These are phyloP conservation scores for Castor canadensis DNA, from an alignment of 2,113 vertebrate species.

Conservation along the genomic window DNA sequence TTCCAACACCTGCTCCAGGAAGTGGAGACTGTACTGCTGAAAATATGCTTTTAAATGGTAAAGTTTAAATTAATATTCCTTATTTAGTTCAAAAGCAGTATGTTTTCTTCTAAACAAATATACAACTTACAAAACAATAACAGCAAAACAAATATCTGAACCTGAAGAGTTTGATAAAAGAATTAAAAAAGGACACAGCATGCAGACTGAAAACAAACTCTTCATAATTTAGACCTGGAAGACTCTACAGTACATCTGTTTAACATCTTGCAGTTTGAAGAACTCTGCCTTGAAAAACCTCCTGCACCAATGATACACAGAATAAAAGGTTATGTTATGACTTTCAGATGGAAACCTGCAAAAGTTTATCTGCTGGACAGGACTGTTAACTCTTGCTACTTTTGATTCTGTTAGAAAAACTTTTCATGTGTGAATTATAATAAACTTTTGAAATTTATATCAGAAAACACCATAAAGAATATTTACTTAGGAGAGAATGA, in stretches of 20 bases:
- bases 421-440: constrained; percentile 59
- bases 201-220: constrained; percentile 80
- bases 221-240: constrained; percentile 83
- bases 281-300: constrained; percentile 83
- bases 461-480: constrained; percentile 45
- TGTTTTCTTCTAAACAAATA: constrained; percentile 53
- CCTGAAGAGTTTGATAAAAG: constrained; percentile 76
- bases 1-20: constrained; percentile 78
- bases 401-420: constrained; percentile 64
- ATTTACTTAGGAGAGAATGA: constrained; percentile 50
- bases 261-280: constrained; percentile 86
- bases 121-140: constrained; percentile 1
- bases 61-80: constrained; percentile 45
- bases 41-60: constrained; percentile 62
- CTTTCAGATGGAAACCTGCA: constrained; percentile 86
- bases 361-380: constrained; percentile 81
- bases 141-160: constrained; percentile 72
- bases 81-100: constrained; percentile 37
- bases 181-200: constrained; percentile 65
- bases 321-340: constrained; percentile 86
- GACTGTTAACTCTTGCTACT: constrained; percentile 79
- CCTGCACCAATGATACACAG: constrained; percentile 82
- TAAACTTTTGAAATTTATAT: constrained; percentile 48
- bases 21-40: constrained; percentile 47
- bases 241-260: constrained; percentile 83